Evolutionary conservation across 2,888 invertebrate genomes (phyloP).

Genomic region (Drosophila acutilabella): DNA sequence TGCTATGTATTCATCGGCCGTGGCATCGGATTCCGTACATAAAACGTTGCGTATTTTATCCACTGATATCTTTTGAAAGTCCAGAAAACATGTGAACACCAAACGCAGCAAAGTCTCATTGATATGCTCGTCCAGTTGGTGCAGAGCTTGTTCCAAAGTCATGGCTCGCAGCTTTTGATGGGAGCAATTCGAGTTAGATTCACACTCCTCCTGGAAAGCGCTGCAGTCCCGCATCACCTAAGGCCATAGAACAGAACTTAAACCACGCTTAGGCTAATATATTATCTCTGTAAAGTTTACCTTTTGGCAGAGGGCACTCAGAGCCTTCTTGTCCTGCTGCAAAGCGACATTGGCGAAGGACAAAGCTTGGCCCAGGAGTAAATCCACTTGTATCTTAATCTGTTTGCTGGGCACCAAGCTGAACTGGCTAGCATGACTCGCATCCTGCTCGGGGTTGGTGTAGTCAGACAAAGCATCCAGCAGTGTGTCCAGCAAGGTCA

Average conservation of each 20-base stretch:
- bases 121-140: slow-evolving; percentile 82
- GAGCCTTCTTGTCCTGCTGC: slow-evolving; percentile 81
- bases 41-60: slow-evolving; percentile 76
- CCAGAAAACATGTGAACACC: slow-evolving; percentile 80
- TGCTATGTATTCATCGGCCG: slow-evolving; percentile 81
- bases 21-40: slow-evolving; percentile 55
- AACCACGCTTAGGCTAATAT: neutral
- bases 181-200: slow-evolving; percentile 52
- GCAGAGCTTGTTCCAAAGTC: slow-evolving; percentile 80
- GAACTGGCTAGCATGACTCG: neutral
- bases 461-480: slow-evolving; percentile 76
- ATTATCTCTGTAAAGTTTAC: slow-evolving; percentile 32
- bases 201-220: slow-evolving; percentile 80
- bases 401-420: slow-evolving; percentile 66
- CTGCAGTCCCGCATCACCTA: slow-evolving; percentile 81
- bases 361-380: slow-evolving; percentile 80
- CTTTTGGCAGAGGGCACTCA: slow-evolving; percentile 83
- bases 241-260: neutral
- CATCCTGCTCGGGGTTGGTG: slow-evolving; percentile 65
- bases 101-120: slow-evolving; percentile 83
- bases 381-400: slow-evolving; percentile 77
- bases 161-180: slow-evolving; percentile 81
- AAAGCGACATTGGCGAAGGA: slow-evolving; percentile 84
- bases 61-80: slow-evolving; percentile 80
- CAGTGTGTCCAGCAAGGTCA: slow-evolving; percentile 75